Evolutionary conservation across 2,888 invertebrate species (phyloP).

Genomic region (Conchocele bisecta): DNA sequence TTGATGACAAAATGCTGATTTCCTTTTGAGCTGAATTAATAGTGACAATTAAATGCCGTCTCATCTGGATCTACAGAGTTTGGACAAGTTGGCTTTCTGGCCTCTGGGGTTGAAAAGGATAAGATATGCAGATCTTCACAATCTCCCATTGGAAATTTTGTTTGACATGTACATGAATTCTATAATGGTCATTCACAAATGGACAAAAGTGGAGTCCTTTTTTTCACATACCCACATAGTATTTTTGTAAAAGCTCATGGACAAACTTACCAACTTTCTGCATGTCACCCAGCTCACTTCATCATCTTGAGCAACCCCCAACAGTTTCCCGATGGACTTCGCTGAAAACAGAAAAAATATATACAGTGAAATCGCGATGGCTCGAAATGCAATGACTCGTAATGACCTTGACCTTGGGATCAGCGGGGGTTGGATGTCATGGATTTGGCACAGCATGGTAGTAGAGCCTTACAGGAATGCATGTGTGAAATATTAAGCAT

Average conservation of each 20-base stretch:
- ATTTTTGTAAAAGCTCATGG: neutral
- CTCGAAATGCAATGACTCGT: too few species aligned
- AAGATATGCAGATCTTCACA: too few species aligned
- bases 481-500: too few species aligned
- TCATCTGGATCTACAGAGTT: too few species aligned
- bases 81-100: too few species aligned
- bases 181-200: neutral
- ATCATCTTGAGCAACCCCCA: conserved; percentile 37
- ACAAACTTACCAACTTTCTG: conserved; percentile 62
- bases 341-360: conserved; percentile 36
- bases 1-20: neutral
- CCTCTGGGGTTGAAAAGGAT: too few species aligned
- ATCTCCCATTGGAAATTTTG: neutral
- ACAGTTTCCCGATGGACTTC: conserved; percentile 37
- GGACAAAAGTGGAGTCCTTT: neutral
- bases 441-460: too few species aligned
- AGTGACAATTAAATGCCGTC: too few species aligned
- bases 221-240: neutral
- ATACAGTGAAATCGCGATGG: too few species aligned
- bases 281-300: conserved; percentile 48
- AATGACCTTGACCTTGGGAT: too few species aligned
- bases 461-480: too few species aligned
- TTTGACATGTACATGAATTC: neutral
- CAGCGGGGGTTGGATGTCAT: too few species aligned
- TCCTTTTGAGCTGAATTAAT: neutral